These are phyloP conservation scores for Myripristis murdjan DNA, from an alignment of 2,797 vertebrate species.

Conservation along the genomic window DNA sequence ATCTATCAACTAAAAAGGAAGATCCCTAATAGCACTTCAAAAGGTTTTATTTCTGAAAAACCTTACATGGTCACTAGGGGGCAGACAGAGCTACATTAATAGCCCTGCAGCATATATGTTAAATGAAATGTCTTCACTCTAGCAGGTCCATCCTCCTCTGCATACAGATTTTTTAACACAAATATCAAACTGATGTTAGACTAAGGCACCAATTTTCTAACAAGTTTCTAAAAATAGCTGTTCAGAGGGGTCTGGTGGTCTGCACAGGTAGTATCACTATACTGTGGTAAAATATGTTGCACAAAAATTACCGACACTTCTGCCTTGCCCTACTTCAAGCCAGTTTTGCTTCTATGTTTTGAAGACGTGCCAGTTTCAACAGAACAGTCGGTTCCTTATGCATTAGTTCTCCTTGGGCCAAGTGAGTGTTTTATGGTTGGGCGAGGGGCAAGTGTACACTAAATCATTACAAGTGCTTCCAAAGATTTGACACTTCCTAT, in stretches of 20 bases:
- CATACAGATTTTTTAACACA: background rate
- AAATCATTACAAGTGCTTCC: background rate
- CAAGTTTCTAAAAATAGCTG: too few relatives aligned
- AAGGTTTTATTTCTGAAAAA: background rate
- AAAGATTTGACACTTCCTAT: background rate
- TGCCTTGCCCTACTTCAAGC: background rate
- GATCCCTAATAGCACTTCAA: background rate
- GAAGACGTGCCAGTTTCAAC: constrained; percentile 20
- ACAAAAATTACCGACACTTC: background rate
- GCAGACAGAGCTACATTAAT: background rate
- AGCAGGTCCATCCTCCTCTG: background rate
- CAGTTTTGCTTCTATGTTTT: constrained; percentile 10
- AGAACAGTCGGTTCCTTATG: constrained; percentile 16
- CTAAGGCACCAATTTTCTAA: too few relatives aligned
- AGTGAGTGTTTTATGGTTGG: background rate
- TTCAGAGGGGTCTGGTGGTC: too few relatives aligned
- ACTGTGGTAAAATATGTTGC: background rate
- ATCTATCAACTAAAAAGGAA: background rate
- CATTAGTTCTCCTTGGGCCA: background rate
- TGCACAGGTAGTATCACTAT: background rate
- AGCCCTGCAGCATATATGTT: background rate
- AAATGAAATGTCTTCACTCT: background rate
- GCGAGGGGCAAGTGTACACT: background rate
- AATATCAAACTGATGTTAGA: background rate
- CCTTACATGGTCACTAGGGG: constrained; percentile 6